Evolutionary conservation across 2,888 invertebrate genomes (phyloP), one percentile per base, ranked within the genome.

Genomic region (Limnephilus marmoratus): DNA sequence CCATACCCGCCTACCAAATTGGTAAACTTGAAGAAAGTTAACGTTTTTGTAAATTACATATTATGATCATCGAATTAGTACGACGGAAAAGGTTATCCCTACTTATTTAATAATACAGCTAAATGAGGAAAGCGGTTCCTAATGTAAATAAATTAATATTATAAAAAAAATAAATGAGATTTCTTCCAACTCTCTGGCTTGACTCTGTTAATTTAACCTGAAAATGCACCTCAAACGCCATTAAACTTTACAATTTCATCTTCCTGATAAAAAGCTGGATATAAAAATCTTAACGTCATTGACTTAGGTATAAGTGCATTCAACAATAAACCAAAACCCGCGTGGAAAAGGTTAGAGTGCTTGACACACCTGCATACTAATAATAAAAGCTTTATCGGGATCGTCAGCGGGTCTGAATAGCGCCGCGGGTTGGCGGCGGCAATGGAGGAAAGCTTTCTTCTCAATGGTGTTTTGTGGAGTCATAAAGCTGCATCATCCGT

Each of bases 311-410:
- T n/a, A n/a, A 68, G 68, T 68, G 68, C 68, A 68, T 68, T 68
- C 24, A 68, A 68, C 68, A 24, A 24, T 68, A 68, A 68, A 18
- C 68, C 24, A 24, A 68, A 68, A n/a, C 68, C n/a, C 24, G n/a
- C 68, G 68, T 24, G 24, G 11, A 85, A 85, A 45, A 34, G 53
- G 45, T 87, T 29, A 87, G 24, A 31, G 87, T 87, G 34, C 49
- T 53, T 87, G 31, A 87, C 87, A 87, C 53, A 87, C 87, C 87
- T 87, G 87, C 87, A 87, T 87, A 29, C 49, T 87, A 53, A 85
- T 83, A 83, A 86, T 85, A 87, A 87, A 87, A 87, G 18, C 87
- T 87, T 87, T 87, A 87, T 87, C 31, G 53, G 31, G 87, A 87
- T 53, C 31, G 53, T 87, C 87, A 87, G 82, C 24, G 34, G 13